Evolutionary conservation across 2,113 vertebrate genomes (phyloP), one percentile per base, ranked within the genome.

Genomic region (Caracal caracal): DNA sequence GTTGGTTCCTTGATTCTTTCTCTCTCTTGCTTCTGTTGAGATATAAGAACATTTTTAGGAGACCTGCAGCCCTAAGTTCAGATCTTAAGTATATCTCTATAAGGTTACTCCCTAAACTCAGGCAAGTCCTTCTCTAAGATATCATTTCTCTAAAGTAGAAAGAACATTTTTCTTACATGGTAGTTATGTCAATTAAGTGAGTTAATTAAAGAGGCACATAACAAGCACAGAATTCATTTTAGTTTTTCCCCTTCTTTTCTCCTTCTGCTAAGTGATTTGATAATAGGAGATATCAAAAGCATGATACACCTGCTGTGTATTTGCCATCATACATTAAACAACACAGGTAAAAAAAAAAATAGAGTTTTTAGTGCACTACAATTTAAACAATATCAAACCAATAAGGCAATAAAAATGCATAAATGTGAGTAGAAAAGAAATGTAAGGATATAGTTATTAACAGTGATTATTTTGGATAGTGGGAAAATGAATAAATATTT

Each of bases 401-500:
- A 76, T 12, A 51, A 81, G 6, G 65, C 10, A 90, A 78, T 68
- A 78, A 84, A 92, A 80, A 88, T 49, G 47, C 26, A 79, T 78
- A 96, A 73, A 81, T 47, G 30, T 33, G 13, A 79, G 35, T 75
- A 83, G 40, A 53, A 81, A 96, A 88, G 73, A 89, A 79, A 88
- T 83, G 28, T 3, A 81, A 78, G 16, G n/a, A 79, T 56, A 30
- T 19, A n/a, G 37, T 84, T 91, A 94, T 65, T 70, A 90, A 73
- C 12, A 76, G n/a, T 59, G 37, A 84, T 78, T 91, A 93, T 91
- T 94, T 86, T 37, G 6, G 10, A 86, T 82, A 26, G 53, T 82
- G 12, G 51, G 59, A 76, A 89, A 85, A 75, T 83, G 47, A 75
- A 85, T 82, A 30, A 20, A 33, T 70, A 66, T 53, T 92, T 92